Base-by-base conservation (phyloP, 1,140 invertebrate genomes). In the Cryptotermes secundus region DNA sequence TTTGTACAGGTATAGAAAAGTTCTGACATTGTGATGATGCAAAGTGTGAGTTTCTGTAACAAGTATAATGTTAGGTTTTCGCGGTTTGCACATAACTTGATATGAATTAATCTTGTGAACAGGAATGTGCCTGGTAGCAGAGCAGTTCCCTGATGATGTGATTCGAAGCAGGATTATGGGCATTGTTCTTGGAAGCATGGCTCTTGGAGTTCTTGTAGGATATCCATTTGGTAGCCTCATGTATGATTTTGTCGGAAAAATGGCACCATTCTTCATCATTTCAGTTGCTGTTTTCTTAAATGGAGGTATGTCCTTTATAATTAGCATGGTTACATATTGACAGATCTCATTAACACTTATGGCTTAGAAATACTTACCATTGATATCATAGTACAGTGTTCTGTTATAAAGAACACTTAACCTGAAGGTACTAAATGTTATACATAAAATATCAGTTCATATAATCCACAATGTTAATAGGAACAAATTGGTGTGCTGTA, bases 211-310 rank as follows among this genome's bases (percentile, higher is more conserved):
- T 6, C 89, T 96, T 10, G 88, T 95, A 1, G 96, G 96, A 0
- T 96, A 96, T 89, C 95, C 96, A 0, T 92, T 96, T 85, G 96
- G 95, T 26, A 93, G 95, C 1, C 91, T 96, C 49, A 90, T 94
- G 3, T 96, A 96, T 88, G 94, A 96, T 86, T 91, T 95, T 83
- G 91, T 94, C 80, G 94, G 94, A 42, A 96, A 96, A 90, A 91
- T 92, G 72, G 92, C 94, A 0, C 95, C 95, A 0, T 96, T 96
- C 87, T 86, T 95, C 3, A 88, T 95, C 3, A 92, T 96, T 26
- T 92, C 94, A 0, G 88, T 90, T 10, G 88, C 95, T 9, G 92
- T 94, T n/a, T 87, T 93, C 35, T 42, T 94, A 19, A 86, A 89
- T 81, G 87, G 85, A 84, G 88, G 90, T 91, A 87, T 19, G 35